A percentile compares a stretch with the other conserved stretches of the same genome.
These are phyloP conservation scores for Plecotus auritus DNA, from an alignment of 2,113 vertebrate species.

Conservation along the genomic window DNA sequence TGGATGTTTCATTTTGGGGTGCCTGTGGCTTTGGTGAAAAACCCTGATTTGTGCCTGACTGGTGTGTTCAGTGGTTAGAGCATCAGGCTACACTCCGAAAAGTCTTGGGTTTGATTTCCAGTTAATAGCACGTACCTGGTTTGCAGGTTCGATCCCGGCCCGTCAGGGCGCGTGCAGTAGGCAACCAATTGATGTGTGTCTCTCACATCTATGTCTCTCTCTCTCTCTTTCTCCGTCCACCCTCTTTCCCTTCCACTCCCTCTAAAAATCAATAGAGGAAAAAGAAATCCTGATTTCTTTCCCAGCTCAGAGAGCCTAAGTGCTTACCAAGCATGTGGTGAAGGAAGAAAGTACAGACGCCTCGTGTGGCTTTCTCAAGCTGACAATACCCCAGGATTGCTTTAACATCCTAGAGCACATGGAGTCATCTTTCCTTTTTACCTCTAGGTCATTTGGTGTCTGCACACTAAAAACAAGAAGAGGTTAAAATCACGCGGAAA, in stretches of 20 bases:
- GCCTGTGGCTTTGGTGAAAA: not conserved
- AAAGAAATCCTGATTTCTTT: not conserved
- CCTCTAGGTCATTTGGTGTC: conserved; percentile 85
- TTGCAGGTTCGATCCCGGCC: too few species aligned
- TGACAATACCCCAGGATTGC: accelerated
- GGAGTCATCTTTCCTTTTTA: not conserved
- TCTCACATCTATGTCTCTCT: too few species aligned
- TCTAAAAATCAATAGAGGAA: too few species aligned
- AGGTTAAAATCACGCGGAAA: conserved; percentile 90
- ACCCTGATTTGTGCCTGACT: too few species aligned
- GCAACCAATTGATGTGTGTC: too few species aligned
- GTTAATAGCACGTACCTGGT: too few species aligned
- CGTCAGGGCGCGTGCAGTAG: too few species aligned
- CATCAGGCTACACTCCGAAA: too few species aligned
- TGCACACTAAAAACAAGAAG: conserved; percentile 87
- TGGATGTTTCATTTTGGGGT: not conserved
- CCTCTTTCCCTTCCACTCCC: too few species aligned
- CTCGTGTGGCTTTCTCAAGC: not conserved
- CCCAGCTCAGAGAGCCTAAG: not conserved
- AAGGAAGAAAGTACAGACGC: accelerated
- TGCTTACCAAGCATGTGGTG: not conserved
- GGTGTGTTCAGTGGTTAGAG: too few species aligned
- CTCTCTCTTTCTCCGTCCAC: too few species aligned
- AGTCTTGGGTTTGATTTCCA: too few species aligned
- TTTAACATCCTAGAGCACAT: not conserved